phyloP scores from a whole-genome alignment of 2,888 invertebrate genomes.

The Alsophila aescularia region DNA sequence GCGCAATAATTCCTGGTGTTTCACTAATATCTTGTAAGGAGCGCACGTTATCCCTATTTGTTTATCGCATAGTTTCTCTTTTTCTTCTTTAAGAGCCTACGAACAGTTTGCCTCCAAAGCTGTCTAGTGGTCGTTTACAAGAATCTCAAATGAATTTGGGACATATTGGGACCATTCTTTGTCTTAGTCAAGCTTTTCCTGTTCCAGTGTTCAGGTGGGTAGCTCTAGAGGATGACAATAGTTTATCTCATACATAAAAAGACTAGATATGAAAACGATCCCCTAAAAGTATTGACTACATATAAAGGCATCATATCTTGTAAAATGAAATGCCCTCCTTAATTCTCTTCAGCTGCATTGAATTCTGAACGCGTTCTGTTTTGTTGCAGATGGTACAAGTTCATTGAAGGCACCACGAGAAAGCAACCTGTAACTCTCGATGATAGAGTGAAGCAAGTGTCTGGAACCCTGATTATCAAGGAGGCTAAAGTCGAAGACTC shows the following conservation, averaged over 20 bases:
- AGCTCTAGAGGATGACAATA: slow-evolving; percentile 31
- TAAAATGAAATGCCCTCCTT: neutral
- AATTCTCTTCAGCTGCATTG: neutral
- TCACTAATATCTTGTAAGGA: slow-evolving; percentile 33
- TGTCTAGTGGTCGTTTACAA: slow-evolving; percentile 84
- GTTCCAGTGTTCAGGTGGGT: slow-evolving; percentile 90
- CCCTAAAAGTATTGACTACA: neutral
- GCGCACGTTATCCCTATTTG: slow-evolving; percentile 37
- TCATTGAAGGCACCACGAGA: slow-evolving; percentile 93
- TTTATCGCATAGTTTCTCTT: slow-evolving; percentile 44
- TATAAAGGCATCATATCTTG: too few relatives aligned
- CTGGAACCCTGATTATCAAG: slow-evolving; percentile 96
- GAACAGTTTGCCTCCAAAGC: slow-evolving; percentile 87
- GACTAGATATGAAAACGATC: neutral
- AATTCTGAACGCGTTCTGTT: slow-evolving; percentile 64
- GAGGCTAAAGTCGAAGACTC: slow-evolving; percentile 96
- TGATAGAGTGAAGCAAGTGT: slow-evolving; percentile 95
- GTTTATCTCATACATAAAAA: neutral
- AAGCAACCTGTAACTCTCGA: slow-evolving; percentile 95
- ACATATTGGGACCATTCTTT: slow-evolving; percentile 82
- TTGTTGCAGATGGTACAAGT: slow-evolving; percentile 97
- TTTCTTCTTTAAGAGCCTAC: slow-evolving; percentile 86
- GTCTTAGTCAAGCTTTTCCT: slow-evolving; percentile 90
- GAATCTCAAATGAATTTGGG: slow-evolving; percentile 67
- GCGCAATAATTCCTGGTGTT: slow-evolving; percentile 25